These are phyloP conservation scores for Catocala fraxini DNA, from an alignment of 2,888 invertebrate species.

Conservation along the genomic window DNA sequence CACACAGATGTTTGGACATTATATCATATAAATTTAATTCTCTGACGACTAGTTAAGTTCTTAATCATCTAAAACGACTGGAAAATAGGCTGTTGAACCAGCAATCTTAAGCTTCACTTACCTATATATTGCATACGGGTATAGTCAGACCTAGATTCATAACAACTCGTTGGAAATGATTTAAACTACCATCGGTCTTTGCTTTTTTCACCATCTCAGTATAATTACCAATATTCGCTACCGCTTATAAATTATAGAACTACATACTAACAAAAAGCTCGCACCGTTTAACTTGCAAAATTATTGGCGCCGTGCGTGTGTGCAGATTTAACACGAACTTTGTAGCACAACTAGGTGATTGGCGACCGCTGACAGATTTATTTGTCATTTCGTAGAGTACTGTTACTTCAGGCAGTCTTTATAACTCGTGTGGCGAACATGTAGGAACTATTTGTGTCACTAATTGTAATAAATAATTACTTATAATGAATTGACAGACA, in stretches of 20 bases:
- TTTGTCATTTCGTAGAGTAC: conserved; percentile 27
- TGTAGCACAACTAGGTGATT: conserved; percentile 14
- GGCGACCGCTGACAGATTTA: conserved; percentile 44
- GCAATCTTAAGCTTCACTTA: no score
- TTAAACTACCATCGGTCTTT: no score
- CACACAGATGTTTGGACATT: no score
- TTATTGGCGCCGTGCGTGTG: conserved; percentile 37
- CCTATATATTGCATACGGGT: no score
- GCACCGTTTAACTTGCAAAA: conserved; percentile 39
- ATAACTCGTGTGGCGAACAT: conserved; percentile 2
- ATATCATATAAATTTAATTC: no score
- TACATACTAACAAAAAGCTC: conserved; percentile 40
- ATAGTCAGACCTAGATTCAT: no score
- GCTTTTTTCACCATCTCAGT: no score
- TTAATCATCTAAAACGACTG: no score
- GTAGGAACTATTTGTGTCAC: conserved; percentile 3
- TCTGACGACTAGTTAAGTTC: no score
- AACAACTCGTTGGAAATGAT: no score
- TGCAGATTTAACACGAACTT: conserved; percentile 36
- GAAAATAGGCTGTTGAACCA: no score
- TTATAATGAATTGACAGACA: background rate
- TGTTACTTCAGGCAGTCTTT: conserved; percentile 28
- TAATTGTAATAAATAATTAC: conserved; percentile 1
- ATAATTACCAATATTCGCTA: background rate
- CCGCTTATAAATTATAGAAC: conserved; percentile 14